Percentiles rank a stretch among this genome's conserved stretches.
These are phyloP conservation scores for Dendrophyllia cribrosa DNA, from an alignment of 64 coral and sea anemone species.

Conservation along the genomic window DNA sequence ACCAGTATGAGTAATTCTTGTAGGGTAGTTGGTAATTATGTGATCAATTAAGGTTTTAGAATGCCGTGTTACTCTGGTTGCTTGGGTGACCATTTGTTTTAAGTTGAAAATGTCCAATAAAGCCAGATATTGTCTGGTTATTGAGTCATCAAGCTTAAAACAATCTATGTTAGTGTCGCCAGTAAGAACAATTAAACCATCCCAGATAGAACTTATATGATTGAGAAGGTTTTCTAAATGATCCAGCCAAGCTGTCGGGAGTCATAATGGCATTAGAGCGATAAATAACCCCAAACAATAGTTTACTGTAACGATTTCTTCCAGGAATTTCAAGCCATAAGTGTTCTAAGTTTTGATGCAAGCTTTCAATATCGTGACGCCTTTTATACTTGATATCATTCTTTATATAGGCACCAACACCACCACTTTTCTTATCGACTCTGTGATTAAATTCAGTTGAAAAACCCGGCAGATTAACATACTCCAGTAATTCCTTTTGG, in stretches of 20 bases:
- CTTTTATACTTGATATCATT: slow-evolving; percentile 5
- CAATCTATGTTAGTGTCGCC: background rate
- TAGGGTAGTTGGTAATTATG: slow-evolving; percentile 62
- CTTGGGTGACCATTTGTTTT: slow-evolving; percentile 26
- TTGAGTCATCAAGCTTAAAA: background rate
- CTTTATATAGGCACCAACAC: slow-evolving; percentile 1
- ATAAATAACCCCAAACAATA: background rate
- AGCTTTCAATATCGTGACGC: background rate
- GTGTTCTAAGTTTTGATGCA: background rate
- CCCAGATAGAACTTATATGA: background rate
- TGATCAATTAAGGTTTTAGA: slow-evolving; percentile 70
- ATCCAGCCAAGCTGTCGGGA: background rate
- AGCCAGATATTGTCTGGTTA: slow-evolving; percentile 12
- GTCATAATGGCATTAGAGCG: background rate
- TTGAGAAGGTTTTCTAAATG: background rate
- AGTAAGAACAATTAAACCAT: background rate
- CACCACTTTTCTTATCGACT: background rate
- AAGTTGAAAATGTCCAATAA: slow-evolving; percentile 48
- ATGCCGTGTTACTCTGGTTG: slow-evolving; percentile 30
- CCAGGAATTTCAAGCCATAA: slow-evolving; percentile 11
- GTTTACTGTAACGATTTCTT: background rate
- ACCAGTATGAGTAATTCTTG: background rate
- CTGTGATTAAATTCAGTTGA: background rate
- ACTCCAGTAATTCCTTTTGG: too few species aligned
- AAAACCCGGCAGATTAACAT: background rate